Evolutionary conservation across 1,140 invertebrate species (phyloP), one percentile per base, ranked within the genome.

Genomic region (Tetramorium parvispinum): DNA sequence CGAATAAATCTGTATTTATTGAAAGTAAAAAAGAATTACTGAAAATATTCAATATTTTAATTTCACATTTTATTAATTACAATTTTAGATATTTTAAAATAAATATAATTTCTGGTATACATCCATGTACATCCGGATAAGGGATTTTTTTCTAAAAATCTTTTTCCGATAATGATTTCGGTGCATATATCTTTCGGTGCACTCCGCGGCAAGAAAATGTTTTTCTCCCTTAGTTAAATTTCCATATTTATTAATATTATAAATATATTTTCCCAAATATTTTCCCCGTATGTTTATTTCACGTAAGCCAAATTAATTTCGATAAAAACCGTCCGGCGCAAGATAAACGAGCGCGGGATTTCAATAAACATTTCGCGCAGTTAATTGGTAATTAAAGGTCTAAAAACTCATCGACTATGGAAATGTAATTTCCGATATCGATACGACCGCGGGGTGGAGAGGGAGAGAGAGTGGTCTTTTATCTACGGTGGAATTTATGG

Each of bases 341-440:
- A 73, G 79, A 82, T 57, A 57, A 82, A 73, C 53, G 21, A 37
- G 32, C 24, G 40, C 37, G 24, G 66, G 66, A 82, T 82, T 82
- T 73, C 78, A 82, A 82, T 82, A 73, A 82, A 82, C 66, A 82
- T 82, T 82, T 51, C 79, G 37, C 51, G 6, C 66, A 73, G 55
- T 81, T 57, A 55, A 87, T 87, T 85, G 81, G 73, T 87, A 85
- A 85, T 85, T 57, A 85, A 77, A 51, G 40, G 27, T 43, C 24
- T 57, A 68, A 85, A 68, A 85, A 76, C 73, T 77, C 83, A 85
- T 85, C 46, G 61, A 8, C 43, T 75, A 76, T 87, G 70, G 57
- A 66, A 76, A 76, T 65, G 57, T 66, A 77, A 77, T 66, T 46
- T 51, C 51, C 61, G 75, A 77, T 85, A 61, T 73, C 40, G 24